Base-by-base conservation (phyloP, 1,140 invertebrate genomes). In the Aphis gossypii region DNA sequence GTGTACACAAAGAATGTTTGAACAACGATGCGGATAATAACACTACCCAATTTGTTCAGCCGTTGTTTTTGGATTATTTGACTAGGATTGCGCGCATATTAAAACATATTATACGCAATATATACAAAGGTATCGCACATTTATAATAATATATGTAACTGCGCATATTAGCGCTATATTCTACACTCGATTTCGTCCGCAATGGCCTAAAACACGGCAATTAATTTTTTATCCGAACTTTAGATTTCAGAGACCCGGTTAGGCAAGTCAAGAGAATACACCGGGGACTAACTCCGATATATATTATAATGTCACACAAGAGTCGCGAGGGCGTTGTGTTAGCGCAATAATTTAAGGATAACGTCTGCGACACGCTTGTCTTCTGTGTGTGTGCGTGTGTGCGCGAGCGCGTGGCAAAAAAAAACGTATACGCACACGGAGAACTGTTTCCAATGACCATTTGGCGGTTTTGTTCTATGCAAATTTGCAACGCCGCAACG, bases 391-490 rank as follows among this genome's bases (percentile, higher is more conserved):
- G 14, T 83, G 1, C 21, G 41, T 35, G n/a, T 35, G 56, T 23
- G 44, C 18, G 46, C 1, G 44, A 11, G 48, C 48, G 41, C 14
- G 86, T 11, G 88, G 23, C 1, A 44, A 90, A 60, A 60, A 60
- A 90, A 56, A 90, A 30, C 25, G 9, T n/a, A 48, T 86, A 86
- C 9, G 41, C 25, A 38, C 41, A 38, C 82, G 38, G 9, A 25
- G 48, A 86, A 93, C 76, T 54, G 92, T 93, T 84, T 93, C 76
- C 92, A 93, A 93, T 93, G 92, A 93, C 92, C 92, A 41, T 90
- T 93, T 89, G 48, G 9, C 41, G 68, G 90, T 51, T 93, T 93
- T 60, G 82, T 86, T 84, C 82, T 84, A 93, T 54, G 92, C 48
- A 86, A 93, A 93, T 93, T 92, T 83, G 35, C n/a, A 48, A 84